Base-by-base conservation (phyloP, 2,888 invertebrate genomes). In the Colostygia pectinataria region DNA sequence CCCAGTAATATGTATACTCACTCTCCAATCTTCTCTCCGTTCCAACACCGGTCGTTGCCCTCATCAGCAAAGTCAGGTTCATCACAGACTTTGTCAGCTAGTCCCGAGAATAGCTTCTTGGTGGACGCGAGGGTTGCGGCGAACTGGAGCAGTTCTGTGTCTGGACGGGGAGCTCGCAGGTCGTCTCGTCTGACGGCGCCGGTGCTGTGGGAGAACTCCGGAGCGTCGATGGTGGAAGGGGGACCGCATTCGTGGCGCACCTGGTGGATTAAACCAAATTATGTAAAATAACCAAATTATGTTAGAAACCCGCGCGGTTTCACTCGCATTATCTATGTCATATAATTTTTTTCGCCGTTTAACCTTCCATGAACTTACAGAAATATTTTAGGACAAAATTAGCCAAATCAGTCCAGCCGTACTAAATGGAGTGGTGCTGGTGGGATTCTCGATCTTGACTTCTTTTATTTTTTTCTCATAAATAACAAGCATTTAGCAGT, bases 71-170 rank as follows among this genome's bases (percentile, higher is more conserved):
- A 92, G 62, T 92, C 92, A 0, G 93, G 92, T 60, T 96, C 94
- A 59, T 94, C 93, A 82, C 96, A 97, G 39, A 96, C 85, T 66
- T 93, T 92, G 80, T 96, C 95, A 2, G 97, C 95, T 28, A 98
- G 91, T 63, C 93, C 93, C 23, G 94, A 93, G 84, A 97, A 98
- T 77, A 98, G 95, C 66, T 95, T 95, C 79, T 95, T 95, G 50
- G 95, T 96, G 68, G 92, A 91, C 13, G 93, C 92, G 40, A 94
- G 91, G 8, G 92, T 92, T 4, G 93, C 92, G 6, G 94, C 86
- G 69, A 94, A 94, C 63, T 92, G 92, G 15, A 92, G 74, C 37
- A 94, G 91, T 63, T 93, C 92, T 0, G 92, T 91, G 61, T 93
- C 93, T 4, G 93, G 93, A 0, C 93, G 92, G 0, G 93, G 92